Base-by-base conservation (phyloP, 2,888 invertebrate species). In the Dorcus hopei region DNA sequence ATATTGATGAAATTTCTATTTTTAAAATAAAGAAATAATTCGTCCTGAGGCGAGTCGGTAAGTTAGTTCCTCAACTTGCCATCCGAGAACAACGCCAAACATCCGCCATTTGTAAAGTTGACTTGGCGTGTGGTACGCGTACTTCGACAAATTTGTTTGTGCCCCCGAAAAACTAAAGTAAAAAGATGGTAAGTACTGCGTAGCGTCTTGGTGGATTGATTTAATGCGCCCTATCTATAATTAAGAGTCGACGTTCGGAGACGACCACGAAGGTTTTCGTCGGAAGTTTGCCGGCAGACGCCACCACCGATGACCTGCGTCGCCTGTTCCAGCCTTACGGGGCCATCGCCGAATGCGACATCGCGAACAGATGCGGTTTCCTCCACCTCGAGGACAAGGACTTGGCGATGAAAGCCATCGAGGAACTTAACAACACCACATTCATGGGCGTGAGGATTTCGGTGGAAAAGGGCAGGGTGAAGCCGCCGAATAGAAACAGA, bases 351-450 rank as follows among this genome's bases (percentile, higher is more conserved):
- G 96, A 97, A 79, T 95, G 95, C 78, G 96, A 96, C 76, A 92
- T 97, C 58, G 90, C 96, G 81, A 95, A 95, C 77, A 87, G 94
- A 61, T 97, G 94, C 78, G 96, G 95, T 8, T 97, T 97, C 80
- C 91, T 97, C 51, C 95, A 95, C 79, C 88, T 93, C 88, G 89
- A 91, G 73, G 87, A 89, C 16, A 86, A 87, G 70, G 89, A 91
- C 52, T 88, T 93, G 77, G 95, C 95, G 3, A 83, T 87, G 48
- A 86, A 87, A 56, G 94, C 95, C 0, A 92, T 93, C 67, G 84
- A 87, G 63, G 90, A 87, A 38, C 79, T 95, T 38, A 89, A 95
- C 77, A 91, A 91, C 69, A 83, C 87, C 1, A 86, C 87, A 50
- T 93, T 95, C 76, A 92, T 92, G 79, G 94, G 94, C 23, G 87